These are phyloP conservation scores for Calypte anna DNA, from an alignment of 2,113 vertebrate species.

Conservation along the genomic window DNA sequence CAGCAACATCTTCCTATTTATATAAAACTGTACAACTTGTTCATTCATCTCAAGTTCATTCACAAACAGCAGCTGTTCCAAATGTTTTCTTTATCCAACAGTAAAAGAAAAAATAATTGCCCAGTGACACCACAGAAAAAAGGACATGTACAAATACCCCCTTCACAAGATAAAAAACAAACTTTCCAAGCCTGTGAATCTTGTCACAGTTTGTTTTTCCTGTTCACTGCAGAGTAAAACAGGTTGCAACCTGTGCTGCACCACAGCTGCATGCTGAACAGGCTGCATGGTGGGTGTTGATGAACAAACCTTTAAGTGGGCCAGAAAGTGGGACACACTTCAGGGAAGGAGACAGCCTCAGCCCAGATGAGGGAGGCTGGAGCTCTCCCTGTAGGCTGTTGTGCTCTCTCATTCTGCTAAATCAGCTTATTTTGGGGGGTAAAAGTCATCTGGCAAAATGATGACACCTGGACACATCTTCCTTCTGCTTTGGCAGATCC, in stretches of 20 bases:
- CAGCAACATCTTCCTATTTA: not conserved
- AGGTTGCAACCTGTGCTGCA: not conserved
- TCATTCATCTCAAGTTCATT: not conserved
- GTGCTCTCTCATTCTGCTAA: not conserved
- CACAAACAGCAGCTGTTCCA: not conserved
- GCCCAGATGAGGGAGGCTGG: not conserved
- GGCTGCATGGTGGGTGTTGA: not conserved
- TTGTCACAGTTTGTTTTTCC: not conserved
- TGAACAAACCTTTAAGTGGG: not conserved
- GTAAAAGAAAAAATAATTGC: not conserved
- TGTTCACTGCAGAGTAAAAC: not conserved
- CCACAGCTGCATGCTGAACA: not conserved
- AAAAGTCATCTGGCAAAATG: not conserved
- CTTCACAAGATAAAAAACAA: not conserved
- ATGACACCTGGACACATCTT: rapidly evolving
- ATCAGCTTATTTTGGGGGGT: not conserved
- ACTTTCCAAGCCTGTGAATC: not conserved
- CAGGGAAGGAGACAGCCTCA: rapidly evolving
- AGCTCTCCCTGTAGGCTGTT: conserved; percentile 40
- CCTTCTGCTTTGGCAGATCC: conserved; percentile 46
- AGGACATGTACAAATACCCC: not conserved
- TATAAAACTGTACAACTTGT: not conserved
- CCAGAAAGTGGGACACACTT: not conserved
- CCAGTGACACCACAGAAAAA: not conserved
- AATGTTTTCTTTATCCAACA: not conserved